Conservation (phyloP, 1,140 invertebrate species). For the Nomia melanderi region DNA sequence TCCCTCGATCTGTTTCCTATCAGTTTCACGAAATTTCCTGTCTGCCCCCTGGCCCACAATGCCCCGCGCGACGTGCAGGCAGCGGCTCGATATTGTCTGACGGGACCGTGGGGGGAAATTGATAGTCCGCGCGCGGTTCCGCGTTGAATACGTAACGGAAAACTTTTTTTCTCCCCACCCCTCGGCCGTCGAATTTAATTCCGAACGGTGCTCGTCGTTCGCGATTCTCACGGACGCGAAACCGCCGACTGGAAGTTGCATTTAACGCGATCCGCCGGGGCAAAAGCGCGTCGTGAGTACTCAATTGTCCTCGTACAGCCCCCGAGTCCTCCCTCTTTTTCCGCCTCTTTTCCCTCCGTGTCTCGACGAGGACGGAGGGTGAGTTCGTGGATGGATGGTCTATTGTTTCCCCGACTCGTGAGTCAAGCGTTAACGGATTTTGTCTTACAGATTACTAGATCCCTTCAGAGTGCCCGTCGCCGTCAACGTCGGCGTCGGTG, state of each 20-base stretch:
- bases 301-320: conserved; percentile 63
- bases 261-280: background rate
- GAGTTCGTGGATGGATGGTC: conserved; percentile 39
- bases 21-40: conserved; percentile 56
- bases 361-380: conserved; percentile 56
- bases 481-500: conserved; percentile 15
- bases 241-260: conserved; percentile 7
- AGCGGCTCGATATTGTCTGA: background rate
- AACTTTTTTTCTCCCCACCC: background rate
- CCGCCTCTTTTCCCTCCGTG: conserved; percentile 32
- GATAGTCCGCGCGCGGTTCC: background rate
- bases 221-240: conserved; percentile 22
- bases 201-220: too few species aligned
- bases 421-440: conserved; percentile 78
- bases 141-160: conserved; percentile 11
- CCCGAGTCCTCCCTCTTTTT: conserved; percentile 24
- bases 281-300: background rate
- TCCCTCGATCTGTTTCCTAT: conserved; percentile 50
- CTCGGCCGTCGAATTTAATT: background rate
- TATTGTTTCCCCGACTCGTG: conserved; percentile 72
- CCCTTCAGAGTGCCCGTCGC: conserved; percentile 62
- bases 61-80: background rate
- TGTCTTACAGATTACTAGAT: conserved; percentile 76
- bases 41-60: conserved; percentile 42
- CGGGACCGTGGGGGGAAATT: conserved; percentile 13